Percentiles rank a stretch among this genome's conserved stretches.
These are phyloP conservation scores for Sterrhoptilus dennistouni DNA, from an alignment of 2,113 vertebrate species.

Conservation along the genomic window DNA sequence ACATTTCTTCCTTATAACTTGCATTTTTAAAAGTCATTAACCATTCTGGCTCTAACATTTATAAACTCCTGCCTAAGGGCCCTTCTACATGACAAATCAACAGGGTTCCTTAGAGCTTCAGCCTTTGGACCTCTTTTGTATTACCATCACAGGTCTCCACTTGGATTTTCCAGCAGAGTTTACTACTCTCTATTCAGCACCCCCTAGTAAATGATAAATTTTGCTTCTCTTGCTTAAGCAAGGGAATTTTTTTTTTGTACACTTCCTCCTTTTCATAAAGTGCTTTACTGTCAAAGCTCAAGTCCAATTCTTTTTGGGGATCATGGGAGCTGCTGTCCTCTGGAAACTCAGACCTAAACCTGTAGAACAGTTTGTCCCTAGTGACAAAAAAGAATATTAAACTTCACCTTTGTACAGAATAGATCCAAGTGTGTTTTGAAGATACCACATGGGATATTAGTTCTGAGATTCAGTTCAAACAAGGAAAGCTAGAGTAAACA, in stretches of 20 bases:
- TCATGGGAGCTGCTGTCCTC: background rate
- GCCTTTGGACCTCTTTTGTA: background rate
- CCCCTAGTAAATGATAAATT: background rate
- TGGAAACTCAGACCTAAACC: background rate
- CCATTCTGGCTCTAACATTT: background rate
- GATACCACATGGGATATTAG: background rate
- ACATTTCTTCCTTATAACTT: background rate
- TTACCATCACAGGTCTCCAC: background rate
- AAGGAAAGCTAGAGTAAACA: background rate
- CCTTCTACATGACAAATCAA: background rate
- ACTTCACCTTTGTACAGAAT: background rate
- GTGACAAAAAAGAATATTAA: background rate
- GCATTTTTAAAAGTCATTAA: background rate
- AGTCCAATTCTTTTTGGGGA: background rate
- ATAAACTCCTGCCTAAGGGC: background rate
- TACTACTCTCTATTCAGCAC: background rate
- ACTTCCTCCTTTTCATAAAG: background rate
- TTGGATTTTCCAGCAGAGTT: background rate
- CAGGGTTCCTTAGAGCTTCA: background rate
- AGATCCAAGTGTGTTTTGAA: background rate
- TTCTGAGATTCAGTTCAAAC: background rate
- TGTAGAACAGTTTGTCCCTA: background rate
- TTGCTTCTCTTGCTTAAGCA: background rate
- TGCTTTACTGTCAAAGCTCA: background rate
- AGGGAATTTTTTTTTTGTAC: background rate